Evolutionary conservation across 2,888 invertebrate species (phyloP).

Genomic region (Apomyelois bistriatella): DNA sequence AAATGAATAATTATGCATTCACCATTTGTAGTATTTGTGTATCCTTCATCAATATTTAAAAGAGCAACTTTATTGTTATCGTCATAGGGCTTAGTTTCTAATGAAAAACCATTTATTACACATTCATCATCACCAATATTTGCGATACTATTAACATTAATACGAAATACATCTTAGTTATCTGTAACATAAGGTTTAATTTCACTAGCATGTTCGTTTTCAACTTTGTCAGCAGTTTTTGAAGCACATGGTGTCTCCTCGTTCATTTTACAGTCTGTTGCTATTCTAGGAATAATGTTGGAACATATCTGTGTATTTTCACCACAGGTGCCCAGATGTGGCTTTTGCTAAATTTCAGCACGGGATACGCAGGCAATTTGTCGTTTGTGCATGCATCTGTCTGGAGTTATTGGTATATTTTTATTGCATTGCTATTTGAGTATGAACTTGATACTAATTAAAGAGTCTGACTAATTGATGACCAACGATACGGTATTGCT

Average conservation of each 20-base stretch:
- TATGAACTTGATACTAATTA: slow-evolving; percentile 65
- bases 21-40: not conserved
- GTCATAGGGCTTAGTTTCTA: not conserved
- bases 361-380: slow-evolving; percentile 49
- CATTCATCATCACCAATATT: slow-evolving; percentile 36
- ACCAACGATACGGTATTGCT: slow-evolving; percentile 48
- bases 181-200: slow-evolving; percentile 32
- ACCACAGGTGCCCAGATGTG: slow-evolving; percentile 76
- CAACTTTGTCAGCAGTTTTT: slow-evolving; percentile 52
- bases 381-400: slow-evolving; percentile 55
- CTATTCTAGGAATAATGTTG: slow-evolving; percentile 78
- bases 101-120: slow-evolving; percentile 39
- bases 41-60: not conserved
- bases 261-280: slow-evolving; percentile 77
- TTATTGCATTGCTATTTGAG: slow-evolving; percentile 41
- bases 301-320: slow-evolving; percentile 66
- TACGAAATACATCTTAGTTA: slow-evolving; percentile 14
- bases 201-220: slow-evolving; percentile 21
- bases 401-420: slow-evolving; percentile 62
- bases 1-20: slow-evolving; percentile 70
- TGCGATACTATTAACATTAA: slow-evolving; percentile 19
- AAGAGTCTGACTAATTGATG: slow-evolving; percentile 60
- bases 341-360: slow-evolving; percentile 53
- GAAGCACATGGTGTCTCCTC: slow-evolving; percentile 70
- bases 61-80: not conserved